Evolutionary conservation across 2,888 invertebrate species (phyloP).

Genomic region (Chirona hameri): DNA sequence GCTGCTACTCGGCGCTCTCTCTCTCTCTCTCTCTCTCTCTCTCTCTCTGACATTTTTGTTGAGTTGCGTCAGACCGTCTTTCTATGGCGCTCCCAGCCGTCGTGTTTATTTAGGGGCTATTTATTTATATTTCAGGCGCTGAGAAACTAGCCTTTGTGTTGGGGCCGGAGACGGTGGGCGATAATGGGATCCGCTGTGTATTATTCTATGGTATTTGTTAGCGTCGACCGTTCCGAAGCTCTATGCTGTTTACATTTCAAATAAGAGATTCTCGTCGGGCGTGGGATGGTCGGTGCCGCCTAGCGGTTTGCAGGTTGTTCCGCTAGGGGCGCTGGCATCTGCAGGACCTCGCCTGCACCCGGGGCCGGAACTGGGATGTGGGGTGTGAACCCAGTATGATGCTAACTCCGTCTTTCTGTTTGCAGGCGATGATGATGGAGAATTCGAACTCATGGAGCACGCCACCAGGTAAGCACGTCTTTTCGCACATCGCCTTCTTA

Average conservation of each 20-base stretch:
- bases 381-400: no score
- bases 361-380: no score
- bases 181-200: background rate
- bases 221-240: background rate
- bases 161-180: background rate
- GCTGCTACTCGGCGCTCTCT: background rate
- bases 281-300: background rate
- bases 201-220: conserved; percentile 25
- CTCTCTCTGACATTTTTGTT: background rate
- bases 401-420: background rate
- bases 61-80: background rate
- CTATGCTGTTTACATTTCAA: conserved; percentile 22
- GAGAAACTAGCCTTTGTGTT: conserved; percentile 6
- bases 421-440: conserved; percentile 2
- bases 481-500: no score
- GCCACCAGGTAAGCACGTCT: background rate
- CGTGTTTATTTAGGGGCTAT: conserved; percentile 1
- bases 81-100: background rate
- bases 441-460: background rate
- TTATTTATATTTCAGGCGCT: conserved; percentile 1
- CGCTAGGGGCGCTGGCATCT: background rate
- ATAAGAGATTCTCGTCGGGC: background rate
- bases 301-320: background rate
- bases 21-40: background rate
- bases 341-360: background rate